These are phyloP conservation scores for Loris lydekkerianus DNA, from an alignment of 2,797 vertebrate genomes.

Conservation along the genomic window DNA sequence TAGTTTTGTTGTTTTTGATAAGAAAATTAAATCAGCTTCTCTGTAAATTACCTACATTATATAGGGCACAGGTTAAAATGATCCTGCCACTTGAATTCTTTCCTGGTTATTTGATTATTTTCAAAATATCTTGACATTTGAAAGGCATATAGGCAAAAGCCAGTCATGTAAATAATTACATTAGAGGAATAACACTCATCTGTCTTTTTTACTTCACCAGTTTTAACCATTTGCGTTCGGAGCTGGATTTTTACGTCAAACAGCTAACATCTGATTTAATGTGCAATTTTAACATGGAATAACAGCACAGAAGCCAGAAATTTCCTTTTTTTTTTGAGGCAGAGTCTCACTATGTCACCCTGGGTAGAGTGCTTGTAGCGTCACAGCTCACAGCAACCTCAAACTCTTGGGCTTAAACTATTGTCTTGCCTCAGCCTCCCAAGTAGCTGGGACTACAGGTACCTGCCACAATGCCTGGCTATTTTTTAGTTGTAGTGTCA, in stretches of 20 bases:
- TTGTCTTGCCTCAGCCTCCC: too few relatives aligned
- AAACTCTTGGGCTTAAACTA: too few relatives aligned
- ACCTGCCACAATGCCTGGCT: too few relatives aligned
- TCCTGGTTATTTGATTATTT: conserved; percentile 63
- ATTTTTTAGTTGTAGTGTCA: too few relatives aligned
- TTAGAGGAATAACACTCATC: conserved; percentile 81
- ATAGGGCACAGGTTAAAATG: conserved; percentile 27
- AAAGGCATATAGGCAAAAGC: conserved; percentile 84
- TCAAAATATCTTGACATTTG: conserved; percentile 83
- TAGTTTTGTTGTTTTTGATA: conserved; percentile 70
- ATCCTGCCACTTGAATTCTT: conserved; percentile 68
- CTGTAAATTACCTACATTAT: conserved; percentile 36
- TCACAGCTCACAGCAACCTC: too few relatives aligned
- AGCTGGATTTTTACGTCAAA: conserved; percentile 61
- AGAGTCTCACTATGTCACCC: too few relatives aligned
- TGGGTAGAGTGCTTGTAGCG: too few relatives aligned
- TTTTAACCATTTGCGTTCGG: conserved; percentile 85
- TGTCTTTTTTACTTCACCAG: conserved; percentile 82
- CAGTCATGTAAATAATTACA: conserved; percentile 84
- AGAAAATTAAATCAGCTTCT: conserved; percentile 55
- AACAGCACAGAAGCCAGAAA: neutral
- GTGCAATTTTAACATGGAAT: neutral
- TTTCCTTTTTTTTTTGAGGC: neutral
- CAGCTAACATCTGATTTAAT: neutral
- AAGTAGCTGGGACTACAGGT: too few relatives aligned